A percentile compares a stretch with the other conserved stretches of the same genome.
Evolutionary conservation across 2,113 vertebrate genomes (phyloP).

Genomic region (Prionailurus bengalensis): DNA sequence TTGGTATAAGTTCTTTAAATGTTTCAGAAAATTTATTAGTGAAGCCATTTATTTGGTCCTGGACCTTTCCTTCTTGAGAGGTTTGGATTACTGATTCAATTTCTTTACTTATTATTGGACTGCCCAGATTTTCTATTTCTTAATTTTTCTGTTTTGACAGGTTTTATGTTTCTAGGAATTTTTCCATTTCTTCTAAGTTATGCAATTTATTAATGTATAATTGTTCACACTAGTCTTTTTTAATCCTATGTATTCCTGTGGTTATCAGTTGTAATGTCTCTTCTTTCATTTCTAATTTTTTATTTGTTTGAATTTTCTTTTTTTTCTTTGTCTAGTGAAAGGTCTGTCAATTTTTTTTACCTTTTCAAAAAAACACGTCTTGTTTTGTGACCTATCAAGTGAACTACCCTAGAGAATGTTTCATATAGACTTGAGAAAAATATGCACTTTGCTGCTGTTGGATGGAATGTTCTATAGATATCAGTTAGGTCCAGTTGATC

Average conservation of each 20-base stretch:
- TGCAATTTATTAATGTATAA: background rate
- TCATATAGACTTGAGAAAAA: background rate
- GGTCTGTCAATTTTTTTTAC: too few species aligned
- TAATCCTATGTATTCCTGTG: background rate
- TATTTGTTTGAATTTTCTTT: background rate
- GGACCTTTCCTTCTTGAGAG: background rate
- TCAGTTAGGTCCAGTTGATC: background rate
- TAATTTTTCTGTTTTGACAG: background rate
- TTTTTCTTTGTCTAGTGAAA: too few species aligned
- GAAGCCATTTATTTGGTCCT: background rate
- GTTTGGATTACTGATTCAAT: background rate
- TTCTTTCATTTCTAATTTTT: background rate
- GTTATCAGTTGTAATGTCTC: background rate
- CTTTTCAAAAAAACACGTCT: background rate
- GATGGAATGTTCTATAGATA: background rate
- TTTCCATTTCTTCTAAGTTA: background rate
- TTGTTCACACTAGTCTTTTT: background rate
- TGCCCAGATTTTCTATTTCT: background rate
- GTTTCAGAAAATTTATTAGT: background rate
- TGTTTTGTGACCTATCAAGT: background rate
- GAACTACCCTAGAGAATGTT: background rate
- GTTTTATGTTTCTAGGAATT: background rate
- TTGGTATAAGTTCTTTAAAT: background rate
- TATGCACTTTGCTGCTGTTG: background rate
- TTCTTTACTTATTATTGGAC: background rate